phyloP scores from a whole-genome alignment of 2,888 invertebrate genomes.

The Temnothorax rugatulus region DNA sequence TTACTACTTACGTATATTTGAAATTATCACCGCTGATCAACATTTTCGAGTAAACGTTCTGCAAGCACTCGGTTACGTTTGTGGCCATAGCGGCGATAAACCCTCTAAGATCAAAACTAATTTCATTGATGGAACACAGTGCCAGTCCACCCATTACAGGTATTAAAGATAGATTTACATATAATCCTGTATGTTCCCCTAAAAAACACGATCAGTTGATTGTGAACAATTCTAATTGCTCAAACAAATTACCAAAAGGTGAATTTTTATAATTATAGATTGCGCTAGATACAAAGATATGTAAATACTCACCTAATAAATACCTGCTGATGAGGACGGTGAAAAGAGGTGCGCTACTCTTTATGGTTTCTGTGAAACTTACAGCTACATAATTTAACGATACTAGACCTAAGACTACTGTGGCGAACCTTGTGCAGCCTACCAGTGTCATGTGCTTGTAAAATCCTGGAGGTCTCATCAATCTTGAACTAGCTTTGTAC shows the following conservation, averaged over 20 bases:
- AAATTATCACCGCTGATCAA: conserved; percentile 91
- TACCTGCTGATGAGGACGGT: conserved; percentile 91
- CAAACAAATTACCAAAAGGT: neutral
- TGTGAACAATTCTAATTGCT: neutral
- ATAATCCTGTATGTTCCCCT: conserved; percentile 90
- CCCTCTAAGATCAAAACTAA: conserved; percentile 91
- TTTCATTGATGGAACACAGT: conserved; percentile 92
- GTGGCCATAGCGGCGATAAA: conserved; percentile 92
- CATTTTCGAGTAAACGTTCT: conserved; percentile 93
- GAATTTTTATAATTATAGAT: conserved; percentile 5
- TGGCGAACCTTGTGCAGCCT: conserved; percentile 91
- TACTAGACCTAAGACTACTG: conserved; percentile 91
- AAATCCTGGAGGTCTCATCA: conserved; percentile 90
- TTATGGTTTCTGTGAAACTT: conserved; percentile 93
- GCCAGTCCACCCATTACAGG: conserved; percentile 93
- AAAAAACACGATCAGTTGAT: conserved; percentile 68
- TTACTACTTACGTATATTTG: conserved; percentile 90
- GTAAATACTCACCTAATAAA: conserved; percentile 87
- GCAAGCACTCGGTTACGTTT: conserved; percentile 93
- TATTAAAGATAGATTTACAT: conserved; percentile 91
- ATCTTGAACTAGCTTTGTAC: conserved; percentile 89
- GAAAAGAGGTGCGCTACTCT: conserved; percentile 93
- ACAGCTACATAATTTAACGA: conserved; percentile 93
- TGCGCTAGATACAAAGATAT: neutral
- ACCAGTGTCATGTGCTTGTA: conserved; percentile 92